Evolutionary conservation across 2,113 vertebrate species (phyloP).

Genomic region (Myrmecophaga tridactyla): DNA sequence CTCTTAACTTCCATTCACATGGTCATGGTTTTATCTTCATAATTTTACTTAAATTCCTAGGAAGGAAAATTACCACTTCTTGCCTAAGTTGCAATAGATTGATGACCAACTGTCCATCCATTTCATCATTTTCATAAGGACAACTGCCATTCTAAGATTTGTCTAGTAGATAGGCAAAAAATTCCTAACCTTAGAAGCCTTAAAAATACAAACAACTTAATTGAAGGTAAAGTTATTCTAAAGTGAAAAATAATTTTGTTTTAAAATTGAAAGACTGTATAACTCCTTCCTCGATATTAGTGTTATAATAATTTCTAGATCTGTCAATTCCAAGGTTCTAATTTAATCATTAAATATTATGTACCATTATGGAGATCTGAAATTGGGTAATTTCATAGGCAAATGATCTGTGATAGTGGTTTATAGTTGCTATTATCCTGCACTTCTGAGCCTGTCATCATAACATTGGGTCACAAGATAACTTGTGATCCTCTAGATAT

Average conservation of each 20-base stretch:
- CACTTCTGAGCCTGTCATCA: no score
- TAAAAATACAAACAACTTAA: not conserved
- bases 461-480: no score
- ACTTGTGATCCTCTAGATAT: no score
- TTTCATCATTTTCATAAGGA: not conserved
- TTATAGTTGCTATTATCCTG: no score
- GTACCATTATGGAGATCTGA: not conserved
- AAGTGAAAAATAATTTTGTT: not conserved
- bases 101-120: not conserved
- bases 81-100: not conserved
- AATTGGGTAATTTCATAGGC: not conserved
- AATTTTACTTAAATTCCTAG: conserved; percentile 6
- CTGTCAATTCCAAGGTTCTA: not conserved
- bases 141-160: not conserved
- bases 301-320: not conserved
- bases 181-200: not conserved
- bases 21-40: not conserved
- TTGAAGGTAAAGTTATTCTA: not conserved
- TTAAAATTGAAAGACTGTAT: not conserved
- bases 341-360: not conserved
- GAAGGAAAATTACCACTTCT: not conserved
- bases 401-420: not conserved
- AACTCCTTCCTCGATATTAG: not conserved
- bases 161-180: not conserved
- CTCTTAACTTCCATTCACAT: not conserved